A percentile compares a stretch with the other conserved stretches of the same genome.
Evolutionary conservation across 2,888 invertebrate species (phyloP).

Genomic region (Abscondita cerata): DNA sequence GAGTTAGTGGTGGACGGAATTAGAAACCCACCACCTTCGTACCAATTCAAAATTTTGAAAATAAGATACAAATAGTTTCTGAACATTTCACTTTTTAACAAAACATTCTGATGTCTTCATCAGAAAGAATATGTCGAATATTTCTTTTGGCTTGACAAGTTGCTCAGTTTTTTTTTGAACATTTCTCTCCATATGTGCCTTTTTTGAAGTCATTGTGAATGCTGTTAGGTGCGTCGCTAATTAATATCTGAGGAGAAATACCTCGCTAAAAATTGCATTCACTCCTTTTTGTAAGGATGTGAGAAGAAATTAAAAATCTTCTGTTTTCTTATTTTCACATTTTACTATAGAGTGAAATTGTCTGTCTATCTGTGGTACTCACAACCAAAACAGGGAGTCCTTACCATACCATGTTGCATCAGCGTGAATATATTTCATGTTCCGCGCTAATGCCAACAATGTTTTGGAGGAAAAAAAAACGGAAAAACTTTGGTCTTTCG

Average conservation of each 20-base stretch:
- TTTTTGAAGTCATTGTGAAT: background rate
- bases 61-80: background rate
- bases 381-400: slow-evolving; percentile 16
- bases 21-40: background rate
- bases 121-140: slow-evolving; percentile 4
- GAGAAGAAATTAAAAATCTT: background rate
- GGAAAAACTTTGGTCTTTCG: background rate
- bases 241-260: slow-evolving; percentile 1
- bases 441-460: too few species aligned
- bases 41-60: background rate
- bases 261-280: slow-evolving; percentile 2
- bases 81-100: background rate
- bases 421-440: slow-evolving; percentile 15
- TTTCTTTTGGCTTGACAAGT: background rate
- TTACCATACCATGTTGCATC: slow-evolving; percentile 22
- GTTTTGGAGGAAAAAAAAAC: too few species aligned
- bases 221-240: slow-evolving; percentile 1
- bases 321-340: slow-evolving; percentile 12
- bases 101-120: slow-evolving; percentile 4
- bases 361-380: slow-evolving; percentile 7
- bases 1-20: background rate
- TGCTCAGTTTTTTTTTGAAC: background rate
- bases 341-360: slow-evolving; percentile 17
- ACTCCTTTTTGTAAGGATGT: slow-evolving; percentile 4
- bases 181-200: background rate